Percentiles rank a stretch among this genome's conserved stretches.
These are phyloP conservation scores for Piezodorus guildinii DNA, from an alignment of 1,140 invertebrate genomes.

Conservation along the genomic window DNA sequence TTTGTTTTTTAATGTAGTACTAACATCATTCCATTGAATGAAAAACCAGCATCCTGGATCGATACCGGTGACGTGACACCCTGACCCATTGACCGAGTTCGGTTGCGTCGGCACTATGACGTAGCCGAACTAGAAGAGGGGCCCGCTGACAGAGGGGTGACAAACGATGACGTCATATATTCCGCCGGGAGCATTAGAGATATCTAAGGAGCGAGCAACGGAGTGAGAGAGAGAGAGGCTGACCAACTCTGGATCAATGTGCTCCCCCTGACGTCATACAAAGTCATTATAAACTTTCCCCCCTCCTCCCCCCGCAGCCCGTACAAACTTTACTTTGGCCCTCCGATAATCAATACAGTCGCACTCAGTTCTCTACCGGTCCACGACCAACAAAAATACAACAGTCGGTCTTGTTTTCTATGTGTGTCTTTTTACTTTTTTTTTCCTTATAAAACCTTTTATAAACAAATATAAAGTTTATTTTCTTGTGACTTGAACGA, in stretches of 20 bases:
- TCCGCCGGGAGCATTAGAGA: background rate
- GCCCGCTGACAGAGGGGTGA: background rate
- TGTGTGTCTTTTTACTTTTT: too few species aligned
- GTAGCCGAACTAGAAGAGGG: too few species aligned
- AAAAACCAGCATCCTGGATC: too few species aligned
- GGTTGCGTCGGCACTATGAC: too few species aligned
- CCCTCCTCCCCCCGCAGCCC: background rate
- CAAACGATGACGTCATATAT: background rate
- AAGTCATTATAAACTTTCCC: constrained; percentile 9
- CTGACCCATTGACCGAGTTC: too few species aligned
- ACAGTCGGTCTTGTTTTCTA: background rate
- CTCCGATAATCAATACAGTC: constrained; percentile 8
- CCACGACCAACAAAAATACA: constrained; percentile 3
- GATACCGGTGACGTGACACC: too few species aligned
- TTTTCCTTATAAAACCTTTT: too few species aligned
- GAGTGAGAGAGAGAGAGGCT: background rate
- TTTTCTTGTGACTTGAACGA: too few species aligned
- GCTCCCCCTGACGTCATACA: constrained; percentile 2
- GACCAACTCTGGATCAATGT: constrained; percentile 7
- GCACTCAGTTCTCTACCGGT: constrained; percentile 3
- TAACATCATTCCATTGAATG: too few species aligned
- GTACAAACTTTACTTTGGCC: constrained; percentile 8
- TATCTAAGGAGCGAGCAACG: background rate
- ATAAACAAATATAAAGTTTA: background rate
- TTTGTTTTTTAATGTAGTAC: too few species aligned